Evolutionary conservation across 2,113 vertebrate species (phyloP).

Genomic region (Hirundichthys speculiger): DNA sequence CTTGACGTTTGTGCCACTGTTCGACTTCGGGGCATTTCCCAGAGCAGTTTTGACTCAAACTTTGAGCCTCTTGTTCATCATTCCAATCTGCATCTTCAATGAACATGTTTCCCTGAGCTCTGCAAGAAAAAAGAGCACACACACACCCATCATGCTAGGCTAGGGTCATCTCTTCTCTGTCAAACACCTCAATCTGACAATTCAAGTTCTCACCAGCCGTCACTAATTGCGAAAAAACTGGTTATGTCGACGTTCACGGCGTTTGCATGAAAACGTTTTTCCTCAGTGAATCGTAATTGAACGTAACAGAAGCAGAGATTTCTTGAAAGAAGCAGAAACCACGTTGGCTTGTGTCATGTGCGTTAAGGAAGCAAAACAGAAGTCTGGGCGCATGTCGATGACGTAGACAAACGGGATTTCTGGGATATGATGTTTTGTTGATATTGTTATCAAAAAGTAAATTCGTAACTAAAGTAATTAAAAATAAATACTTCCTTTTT

Average conservation of each 20-base stretch:
- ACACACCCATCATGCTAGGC: not conserved
- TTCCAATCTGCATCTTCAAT: constrained; percentile 80
- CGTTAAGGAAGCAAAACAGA: constrained; percentile 51
- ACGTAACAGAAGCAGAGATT: not conserved
- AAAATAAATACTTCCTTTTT: too few species aligned
- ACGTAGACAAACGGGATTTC: not conserved
- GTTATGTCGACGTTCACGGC: too few species aligned
- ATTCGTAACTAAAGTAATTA: too few species aligned
- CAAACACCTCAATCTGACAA: not conserved
- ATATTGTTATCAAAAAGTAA: too few species aligned
- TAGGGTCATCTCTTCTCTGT: not conserved
- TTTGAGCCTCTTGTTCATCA: constrained; percentile 59
- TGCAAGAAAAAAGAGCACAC: not conserved
- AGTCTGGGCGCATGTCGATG: constrained; percentile 50
- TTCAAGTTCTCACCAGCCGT: not conserved
- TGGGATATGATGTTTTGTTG: constrained; percentile 45
- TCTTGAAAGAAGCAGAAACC: constrained; percentile 24
- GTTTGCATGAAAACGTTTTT: not conserved
- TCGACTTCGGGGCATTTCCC: constrained; percentile 3
- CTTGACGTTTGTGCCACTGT: constrained; percentile 29
- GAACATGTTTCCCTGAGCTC: constrained; percentile 72
- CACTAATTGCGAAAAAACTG: too few species aligned
- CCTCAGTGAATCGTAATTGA: not conserved
- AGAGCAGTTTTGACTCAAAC: constrained; percentile 16
- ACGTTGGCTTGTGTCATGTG: constrained; percentile 59